Evolutionary conservation across 2,797 vertebrate species (phyloP).

Genomic region (Psittacula echo): DNA sequence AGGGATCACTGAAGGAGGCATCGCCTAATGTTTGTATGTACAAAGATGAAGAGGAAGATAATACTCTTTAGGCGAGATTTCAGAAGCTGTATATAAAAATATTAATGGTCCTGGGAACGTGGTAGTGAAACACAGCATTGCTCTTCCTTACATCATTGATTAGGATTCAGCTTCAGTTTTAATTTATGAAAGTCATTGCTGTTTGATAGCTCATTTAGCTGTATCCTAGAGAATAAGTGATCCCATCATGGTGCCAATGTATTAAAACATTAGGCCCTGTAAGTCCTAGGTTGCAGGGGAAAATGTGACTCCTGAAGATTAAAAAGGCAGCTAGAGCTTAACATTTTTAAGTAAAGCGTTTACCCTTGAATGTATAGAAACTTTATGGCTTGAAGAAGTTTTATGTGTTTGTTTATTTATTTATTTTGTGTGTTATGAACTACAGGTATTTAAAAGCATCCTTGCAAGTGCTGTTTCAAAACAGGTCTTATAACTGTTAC

Average conservation of each 20-base stretch:
- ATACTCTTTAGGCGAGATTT: background rate
- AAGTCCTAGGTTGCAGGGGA: background rate
- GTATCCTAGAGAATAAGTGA: background rate
- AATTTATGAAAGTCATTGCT: background rate
- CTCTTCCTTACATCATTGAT: background rate
- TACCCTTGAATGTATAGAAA: background rate
- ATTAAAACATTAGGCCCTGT: background rate
- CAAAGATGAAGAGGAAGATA: background rate
- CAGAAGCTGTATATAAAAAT: background rate
- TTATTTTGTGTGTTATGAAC: rapidly evolving
- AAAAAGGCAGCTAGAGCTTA: background rate
- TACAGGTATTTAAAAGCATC: background rate
- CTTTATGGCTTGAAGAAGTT: background rate
- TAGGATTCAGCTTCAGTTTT: background rate
- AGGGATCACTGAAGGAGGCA: background rate
- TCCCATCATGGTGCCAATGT: background rate
- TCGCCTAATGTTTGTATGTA: background rate
- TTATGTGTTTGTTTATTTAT: background rate
- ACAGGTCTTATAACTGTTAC: background rate
- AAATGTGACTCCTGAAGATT: background rate
- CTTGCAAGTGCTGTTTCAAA: background rate
- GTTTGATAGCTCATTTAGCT: background rate
- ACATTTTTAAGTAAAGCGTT: background rate
- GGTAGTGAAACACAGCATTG: background rate
- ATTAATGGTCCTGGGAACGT: background rate